These are phyloP conservation scores for Scaptomyza graminum DNA, from an alignment of 1,140 invertebrate genomes.

Conservation along the genomic window DNA sequence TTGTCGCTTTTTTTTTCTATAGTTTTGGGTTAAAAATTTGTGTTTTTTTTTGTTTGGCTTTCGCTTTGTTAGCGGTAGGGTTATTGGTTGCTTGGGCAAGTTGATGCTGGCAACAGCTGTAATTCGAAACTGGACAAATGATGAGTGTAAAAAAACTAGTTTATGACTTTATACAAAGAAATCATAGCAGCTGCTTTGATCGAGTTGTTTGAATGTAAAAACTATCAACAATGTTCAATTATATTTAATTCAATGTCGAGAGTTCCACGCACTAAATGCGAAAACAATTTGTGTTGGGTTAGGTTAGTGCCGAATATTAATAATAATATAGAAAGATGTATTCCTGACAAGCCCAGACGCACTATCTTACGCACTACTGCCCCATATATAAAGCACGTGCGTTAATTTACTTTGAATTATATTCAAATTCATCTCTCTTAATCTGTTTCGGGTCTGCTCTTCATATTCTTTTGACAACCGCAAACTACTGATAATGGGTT, in stretches of 20 bases:
- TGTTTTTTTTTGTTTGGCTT: constrained; percentile 36
- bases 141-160: background rate
- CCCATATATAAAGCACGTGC: constrained; percentile 35
- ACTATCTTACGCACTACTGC: constrained; percentile 64
- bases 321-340: no score
- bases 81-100: background rate
- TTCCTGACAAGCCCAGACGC: constrained; percentile 49
- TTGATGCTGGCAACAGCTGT: constrained; percentile 26
- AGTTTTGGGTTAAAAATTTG: constrained; percentile 19
- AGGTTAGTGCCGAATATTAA: constrained; percentile 56
- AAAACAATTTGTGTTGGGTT: constrained; percentile 34
- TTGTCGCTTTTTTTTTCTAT: constrained; percentile 38
- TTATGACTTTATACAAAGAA: background rate
- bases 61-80: constrained; percentile 24
- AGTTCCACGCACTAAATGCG: constrained; percentile 42
- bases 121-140: constrained; percentile 28
- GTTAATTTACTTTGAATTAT: background rate
- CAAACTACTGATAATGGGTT: constrained; percentile 49
- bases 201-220: no score
- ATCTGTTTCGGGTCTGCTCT: background rate
- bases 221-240: no score
- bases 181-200: constrained; percentile 24
- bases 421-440: background rate
- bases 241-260: constrained; percentile 9
- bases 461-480: constrained; percentile 38